These are phyloP conservation scores for Gila robusta DNA, from an alignment of 2,797 vertebrate genomes.

Conservation along the genomic window DNA sequence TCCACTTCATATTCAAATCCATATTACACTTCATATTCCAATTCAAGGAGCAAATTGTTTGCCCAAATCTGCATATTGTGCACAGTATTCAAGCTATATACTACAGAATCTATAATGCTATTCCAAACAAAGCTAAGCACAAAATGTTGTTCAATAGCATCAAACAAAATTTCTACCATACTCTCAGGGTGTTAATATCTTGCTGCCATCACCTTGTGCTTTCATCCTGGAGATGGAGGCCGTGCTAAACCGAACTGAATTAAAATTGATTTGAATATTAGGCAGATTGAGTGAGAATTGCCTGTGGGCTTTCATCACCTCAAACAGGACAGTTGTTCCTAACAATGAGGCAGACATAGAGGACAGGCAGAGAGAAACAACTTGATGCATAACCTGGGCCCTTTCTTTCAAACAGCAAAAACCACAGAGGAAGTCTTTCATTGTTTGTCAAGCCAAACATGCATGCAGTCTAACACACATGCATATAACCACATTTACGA, in stretches of 20 bases:
- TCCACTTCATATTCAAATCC: not conserved
- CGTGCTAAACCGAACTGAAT: constrained; percentile 24
- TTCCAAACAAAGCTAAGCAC: not conserved
- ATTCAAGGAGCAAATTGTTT: too few relatives aligned
- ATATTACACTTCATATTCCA: not conserved
- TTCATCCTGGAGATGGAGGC: constrained; percentile 5
- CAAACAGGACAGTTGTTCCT: constrained; percentile 17
- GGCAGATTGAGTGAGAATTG: constrained; percentile 32
- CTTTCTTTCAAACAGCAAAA: not conserved
- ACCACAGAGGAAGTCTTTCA: not conserved
- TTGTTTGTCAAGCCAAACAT: not conserved
- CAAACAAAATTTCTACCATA: not conserved
- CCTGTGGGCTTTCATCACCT: constrained; percentile 33
- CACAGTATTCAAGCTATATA: not conserved
- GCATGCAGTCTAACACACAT: not conserved
- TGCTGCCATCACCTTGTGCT: constrained; percentile 19
- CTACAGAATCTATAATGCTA: not conserved
- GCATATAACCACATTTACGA: constrained; percentile 14
- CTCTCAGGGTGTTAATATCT: not conserved
- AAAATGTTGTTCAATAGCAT: not conserved
- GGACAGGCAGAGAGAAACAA: not conserved
- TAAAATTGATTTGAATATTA: constrained; percentile 44
- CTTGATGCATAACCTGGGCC: not conserved
- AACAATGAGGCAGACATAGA: not conserved
- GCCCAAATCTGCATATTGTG: not conserved